Evolutionary conservation across 2,797 vertebrate species (phyloP).

Genomic region (Enteromius radiatus): DNA sequence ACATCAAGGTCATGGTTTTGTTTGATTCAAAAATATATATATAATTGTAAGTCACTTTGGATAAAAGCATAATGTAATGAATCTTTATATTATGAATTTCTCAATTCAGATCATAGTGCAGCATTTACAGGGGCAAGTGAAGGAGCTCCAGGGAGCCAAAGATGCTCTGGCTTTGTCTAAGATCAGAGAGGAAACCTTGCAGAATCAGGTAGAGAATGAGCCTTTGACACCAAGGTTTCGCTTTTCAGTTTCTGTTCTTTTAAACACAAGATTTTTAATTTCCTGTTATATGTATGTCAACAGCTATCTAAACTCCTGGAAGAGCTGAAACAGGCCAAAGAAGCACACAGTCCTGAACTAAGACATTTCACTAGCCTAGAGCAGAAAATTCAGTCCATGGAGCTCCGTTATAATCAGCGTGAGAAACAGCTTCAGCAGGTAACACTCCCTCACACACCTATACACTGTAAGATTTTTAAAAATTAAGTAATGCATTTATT

Average conservation of each 20-base stretch:
- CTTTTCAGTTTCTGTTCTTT: neutral
- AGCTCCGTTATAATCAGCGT: slow-evolving; percentile 83
- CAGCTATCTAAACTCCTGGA: slow-evolving; percentile 86
- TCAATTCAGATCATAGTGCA: slow-evolving; percentile 81
- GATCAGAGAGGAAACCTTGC: slow-evolving; percentile 85
- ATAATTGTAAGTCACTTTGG: neutral
- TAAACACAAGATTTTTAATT: neutral
- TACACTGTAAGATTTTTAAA: neutral
- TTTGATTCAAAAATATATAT: neutral
- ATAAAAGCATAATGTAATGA: neutral
- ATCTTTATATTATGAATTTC: neutral
- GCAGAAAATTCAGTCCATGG: slow-evolving; percentile 87
- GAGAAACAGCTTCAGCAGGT: slow-evolving; percentile 91
- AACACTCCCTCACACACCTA: slow-evolving; percentile 8
- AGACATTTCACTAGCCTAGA: slow-evolving; percentile 86
- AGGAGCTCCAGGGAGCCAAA: slow-evolving; percentile 79
- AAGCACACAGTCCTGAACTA: slow-evolving; percentile 86
- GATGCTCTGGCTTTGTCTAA: slow-evolving; percentile 81
- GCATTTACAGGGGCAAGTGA: slow-evolving; percentile 85
- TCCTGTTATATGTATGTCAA: neutral
- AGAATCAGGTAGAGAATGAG: slow-evolving; percentile 82
- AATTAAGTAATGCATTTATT: neutral
- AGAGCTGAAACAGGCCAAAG: slow-evolving; percentile 88
- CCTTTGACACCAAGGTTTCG: neutral
- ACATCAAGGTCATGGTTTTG: neutral